Evolutionary conservation across 2,113 vertebrate species (phyloP), one percentile per base, ranked within the genome.

Genomic region (Gymnarchus niloticus): DNA sequence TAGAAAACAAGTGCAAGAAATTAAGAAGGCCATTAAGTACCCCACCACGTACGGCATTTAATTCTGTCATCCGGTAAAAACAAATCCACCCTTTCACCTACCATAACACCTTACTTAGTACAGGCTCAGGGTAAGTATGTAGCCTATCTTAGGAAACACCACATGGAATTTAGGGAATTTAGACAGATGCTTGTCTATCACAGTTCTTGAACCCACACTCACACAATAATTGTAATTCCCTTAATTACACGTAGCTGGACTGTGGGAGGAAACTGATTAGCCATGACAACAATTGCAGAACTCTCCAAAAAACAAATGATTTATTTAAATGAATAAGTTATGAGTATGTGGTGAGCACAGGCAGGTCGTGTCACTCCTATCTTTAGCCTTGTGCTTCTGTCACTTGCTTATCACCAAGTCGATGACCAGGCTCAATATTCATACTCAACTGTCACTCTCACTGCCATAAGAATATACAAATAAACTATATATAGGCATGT

Each of bases 401-500:
- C 6, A 56, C 6, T 56, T 6, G 54, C 54, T 6, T 25, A 80
- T 49, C 76, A 44, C 44, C 12, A 80, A 48, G 77, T 28, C 21
- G 21, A 46, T 49, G 77, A 51, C 65, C 65, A 19, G 41, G 65
- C 33, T 73, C 12, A 3, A 51, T 49, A 48, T 51, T 81, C 8
- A 48, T 81, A 48, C 48, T 57, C 56, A 21, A 57, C 8, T 57
- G 56, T 9, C 2, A 9, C 56, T 48, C 77, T 81, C 46, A 49
- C 1, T 48, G 77, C n/a, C 44, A 49, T 48, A 48, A 44, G 1
- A 80, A 21, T 46, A 80, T 81, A 81, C n/a, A 25, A 51, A 81
- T 81, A 81, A 10, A 73, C 65, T 73, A 73, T 73, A 73, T 73
- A 19, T 73, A 73, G 65, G 41, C 9, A 81, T 81, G n/a, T 21